Evolutionary conservation across 1,140 invertebrate genomes (phyloP).

Genomic region (Macrocentrus cingulum): DNA sequence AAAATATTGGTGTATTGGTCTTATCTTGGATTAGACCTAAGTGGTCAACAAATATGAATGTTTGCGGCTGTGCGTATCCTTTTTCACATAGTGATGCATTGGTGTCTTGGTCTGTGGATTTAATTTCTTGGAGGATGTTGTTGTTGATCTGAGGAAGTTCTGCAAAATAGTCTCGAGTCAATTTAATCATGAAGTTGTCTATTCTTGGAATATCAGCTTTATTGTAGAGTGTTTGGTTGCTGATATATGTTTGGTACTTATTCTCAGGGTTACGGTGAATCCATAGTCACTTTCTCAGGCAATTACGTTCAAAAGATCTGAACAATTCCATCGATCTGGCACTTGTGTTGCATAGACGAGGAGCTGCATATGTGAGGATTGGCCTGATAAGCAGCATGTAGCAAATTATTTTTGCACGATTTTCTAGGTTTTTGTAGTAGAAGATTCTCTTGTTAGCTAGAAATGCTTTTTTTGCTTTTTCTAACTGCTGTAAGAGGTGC

Average conservation of each 20-base stretch:
- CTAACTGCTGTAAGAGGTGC: background rate
- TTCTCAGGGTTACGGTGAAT: background rate
- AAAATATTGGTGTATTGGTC: background rate
- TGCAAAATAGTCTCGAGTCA: conserved; percentile 5
- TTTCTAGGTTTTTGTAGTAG: background rate
- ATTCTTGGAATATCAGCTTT: conserved; percentile 8
- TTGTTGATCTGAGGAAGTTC: background rate
- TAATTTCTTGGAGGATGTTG: background rate
- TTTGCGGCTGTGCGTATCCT: background rate
- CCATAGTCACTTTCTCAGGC: background rate
- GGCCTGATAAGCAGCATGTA: background rate
- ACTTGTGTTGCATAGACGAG: background rate
- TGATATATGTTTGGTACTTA: background rate
- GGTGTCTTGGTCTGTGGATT: background rate
- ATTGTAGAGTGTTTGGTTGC: conserved; percentile 8
- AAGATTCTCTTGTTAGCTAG: background rate
- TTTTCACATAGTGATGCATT: too few relatives aligned
- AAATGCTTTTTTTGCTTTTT: conserved; percentile 11
- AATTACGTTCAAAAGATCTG: background rate
- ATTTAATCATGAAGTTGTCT: conserved; percentile 2
- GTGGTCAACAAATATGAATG: background rate
- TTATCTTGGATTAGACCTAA: background rate
- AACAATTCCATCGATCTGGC: background rate
- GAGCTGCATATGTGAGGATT: background rate
- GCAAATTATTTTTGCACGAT: background rate